Base-by-base conservation (phyloP, 2,797 vertebrate genomes). In the Rhinella marina region DNA sequence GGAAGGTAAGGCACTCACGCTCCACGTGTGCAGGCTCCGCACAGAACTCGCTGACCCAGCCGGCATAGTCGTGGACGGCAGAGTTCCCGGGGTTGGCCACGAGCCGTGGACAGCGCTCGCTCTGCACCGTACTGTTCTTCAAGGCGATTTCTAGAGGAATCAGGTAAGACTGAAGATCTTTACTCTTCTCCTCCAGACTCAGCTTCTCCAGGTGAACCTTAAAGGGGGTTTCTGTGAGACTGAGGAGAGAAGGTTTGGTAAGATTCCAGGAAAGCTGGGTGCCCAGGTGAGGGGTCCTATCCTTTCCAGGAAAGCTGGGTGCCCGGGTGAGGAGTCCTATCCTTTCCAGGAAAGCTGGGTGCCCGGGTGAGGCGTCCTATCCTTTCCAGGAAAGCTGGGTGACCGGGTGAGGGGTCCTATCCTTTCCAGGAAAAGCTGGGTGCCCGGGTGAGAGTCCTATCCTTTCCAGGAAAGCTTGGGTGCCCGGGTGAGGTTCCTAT, bases 131-230 rank as follows among this genome's bases (percentile, higher is more conserved):
- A 93, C 96, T 97, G 93, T 98, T 94, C 82, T 96, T 96, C 90
- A 99, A 94, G 86, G 97, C 96, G 81, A 99, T 98, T 91, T 98
- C 96, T 90, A 99, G 93, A 2, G 97, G 97, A 68, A 89, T 93
- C 89, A 96, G 95, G 87, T 97, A 95, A 61, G 97, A 90, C 0
- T 91, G 90, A 25, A 93, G 93, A 50, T 95, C 92, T 80, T 93
- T 92, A 13, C 93, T 92, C 81, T 90, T 91, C 3, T 95, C 91
- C 72, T 94, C 93, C 90, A 97, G 90, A 76, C 92, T 96, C 83
- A 99, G 90, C 90, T 96, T 97, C 94, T 99, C 97, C 90, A 99
- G 0, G 0, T 94, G 92, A 77, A 99, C 97, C 93, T 98, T 98
- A 91, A 97, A 99, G 48, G 96, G 94, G 27, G 96, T 96, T 32